Conservation (phyloP, 2,113 vertebrate species). For the Microcebus ravelobensis region DNA sequence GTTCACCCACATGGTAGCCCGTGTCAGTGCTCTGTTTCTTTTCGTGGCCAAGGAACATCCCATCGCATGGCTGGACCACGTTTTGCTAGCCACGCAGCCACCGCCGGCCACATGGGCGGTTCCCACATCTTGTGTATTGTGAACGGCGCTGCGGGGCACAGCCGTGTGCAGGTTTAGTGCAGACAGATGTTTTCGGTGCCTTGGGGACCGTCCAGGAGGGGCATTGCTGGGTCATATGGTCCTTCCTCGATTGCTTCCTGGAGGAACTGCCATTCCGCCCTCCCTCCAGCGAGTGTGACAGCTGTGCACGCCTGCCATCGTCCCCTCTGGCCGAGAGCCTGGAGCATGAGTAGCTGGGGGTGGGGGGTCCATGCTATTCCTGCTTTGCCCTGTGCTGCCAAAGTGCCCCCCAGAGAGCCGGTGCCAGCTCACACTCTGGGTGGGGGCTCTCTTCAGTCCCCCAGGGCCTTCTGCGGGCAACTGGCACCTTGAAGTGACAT, state of each 20-base stretch:
- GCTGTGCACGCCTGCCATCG: fast-evolving
- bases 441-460: neutral
- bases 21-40: fast-evolving
- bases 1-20: fast-evolving
- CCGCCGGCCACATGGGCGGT: fast-evolving
- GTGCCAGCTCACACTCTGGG: neutral
- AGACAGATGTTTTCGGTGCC: fast-evolving
- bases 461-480: neutral
- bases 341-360: fast-evolving
- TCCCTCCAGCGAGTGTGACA: fast-evolving
- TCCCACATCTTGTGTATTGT: fast-evolving
- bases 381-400: fast-evolving
- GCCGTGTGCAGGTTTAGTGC: fast-evolving
- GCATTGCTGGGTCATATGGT: fast-evolving
- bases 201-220: fast-evolving
- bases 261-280: fast-evolving
- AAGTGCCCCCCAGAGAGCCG: neutral
- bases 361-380: fast-evolving
- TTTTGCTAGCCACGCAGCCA: fast-evolving
- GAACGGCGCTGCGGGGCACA: fast-evolving
- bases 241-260: fast-evolving
- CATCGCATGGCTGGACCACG: fast-evolving
- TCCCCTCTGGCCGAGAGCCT: fast-evolving
- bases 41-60: fast-evolving
- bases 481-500: neutral